phyloP scores from a whole-genome alignment of 2,113 vertebrate genomes.

The Stictonetta naevosa region DNA sequence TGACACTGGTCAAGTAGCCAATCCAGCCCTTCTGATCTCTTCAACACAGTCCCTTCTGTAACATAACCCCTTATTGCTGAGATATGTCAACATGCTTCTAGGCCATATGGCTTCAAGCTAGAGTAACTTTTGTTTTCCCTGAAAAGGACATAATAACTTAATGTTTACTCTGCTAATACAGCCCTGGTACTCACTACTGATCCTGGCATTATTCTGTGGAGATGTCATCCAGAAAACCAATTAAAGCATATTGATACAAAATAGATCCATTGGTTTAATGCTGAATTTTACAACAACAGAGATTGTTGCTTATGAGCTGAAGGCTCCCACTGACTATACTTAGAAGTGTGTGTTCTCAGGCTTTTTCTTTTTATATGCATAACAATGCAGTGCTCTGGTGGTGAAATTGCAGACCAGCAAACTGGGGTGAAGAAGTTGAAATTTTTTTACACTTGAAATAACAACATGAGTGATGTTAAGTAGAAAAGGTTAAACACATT shows the following conservation, averaged over 20 bases:
- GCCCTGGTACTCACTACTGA: background rate
- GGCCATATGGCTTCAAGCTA: conserved; percentile 64
- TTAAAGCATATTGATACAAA: background rate
- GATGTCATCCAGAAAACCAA: conserved; percentile 41
- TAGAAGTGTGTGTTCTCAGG: background rate
- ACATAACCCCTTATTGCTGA: conserved; percentile 49
- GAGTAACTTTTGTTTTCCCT: conserved; percentile 38
- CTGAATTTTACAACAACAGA: background rate
- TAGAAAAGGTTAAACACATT: conserved; percentile 18
- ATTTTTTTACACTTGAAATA: background rate
- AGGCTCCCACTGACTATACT: background rate
- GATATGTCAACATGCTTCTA: conserved; percentile 53
- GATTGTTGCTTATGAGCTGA: background rate
- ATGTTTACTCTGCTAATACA: conserved; percentile 21
- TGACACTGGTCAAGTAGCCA: conserved; percentile 71
- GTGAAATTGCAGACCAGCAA: background rate
- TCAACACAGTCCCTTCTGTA: conserved; percentile 41
- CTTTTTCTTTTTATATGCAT: background rate
- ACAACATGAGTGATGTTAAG: background rate
- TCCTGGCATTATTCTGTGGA: background rate
- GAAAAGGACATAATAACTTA: conserved; percentile 19
- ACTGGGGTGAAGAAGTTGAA: background rate
- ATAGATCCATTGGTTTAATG: background rate
- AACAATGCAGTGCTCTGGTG: background rate
- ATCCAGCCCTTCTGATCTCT: conserved; percentile 63